Percentiles rank a stretch among this genome's conserved stretches.
These are phyloP conservation scores for Actenoides hombroni DNA, from an alignment of 2,113 vertebrate genomes.

Conservation along the genomic window DNA sequence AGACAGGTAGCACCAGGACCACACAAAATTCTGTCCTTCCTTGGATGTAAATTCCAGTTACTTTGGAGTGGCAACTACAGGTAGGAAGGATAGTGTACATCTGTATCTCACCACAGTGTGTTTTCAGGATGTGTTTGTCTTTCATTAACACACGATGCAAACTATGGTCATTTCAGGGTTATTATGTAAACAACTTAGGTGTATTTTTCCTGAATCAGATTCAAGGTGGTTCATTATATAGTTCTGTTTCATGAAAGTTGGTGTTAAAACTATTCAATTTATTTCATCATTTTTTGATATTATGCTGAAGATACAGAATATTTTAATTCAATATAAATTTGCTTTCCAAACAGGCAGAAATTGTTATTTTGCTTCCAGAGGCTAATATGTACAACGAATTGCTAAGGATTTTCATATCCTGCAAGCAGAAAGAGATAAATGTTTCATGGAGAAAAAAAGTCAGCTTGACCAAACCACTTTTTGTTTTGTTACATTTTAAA, in stretches of 20 bases:
- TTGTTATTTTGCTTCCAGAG: background rate
- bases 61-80: background rate
- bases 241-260: background rate
- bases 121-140: background rate
- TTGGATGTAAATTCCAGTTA: background rate
- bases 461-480: background rate
- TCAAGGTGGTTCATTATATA: background rate
- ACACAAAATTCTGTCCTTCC: background rate
- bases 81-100: no score
- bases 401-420: background rate
- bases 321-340: background rate
- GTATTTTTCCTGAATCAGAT: background rate
- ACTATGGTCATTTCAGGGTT: background rate
- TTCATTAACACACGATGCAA: background rate
- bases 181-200: background rate
- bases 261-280: background rate
- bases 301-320: background rate
- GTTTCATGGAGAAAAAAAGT: background rate
- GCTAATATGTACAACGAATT: background rate
- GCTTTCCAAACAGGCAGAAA: background rate
- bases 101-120: background rate
- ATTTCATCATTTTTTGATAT: background rate
- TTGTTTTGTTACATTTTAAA: background rate
- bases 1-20: background rate
- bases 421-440: background rate